Base-by-base conservation (phyloP, 2,113 vertebrate genomes). In the Embiotoca jacksoni region DNA sequence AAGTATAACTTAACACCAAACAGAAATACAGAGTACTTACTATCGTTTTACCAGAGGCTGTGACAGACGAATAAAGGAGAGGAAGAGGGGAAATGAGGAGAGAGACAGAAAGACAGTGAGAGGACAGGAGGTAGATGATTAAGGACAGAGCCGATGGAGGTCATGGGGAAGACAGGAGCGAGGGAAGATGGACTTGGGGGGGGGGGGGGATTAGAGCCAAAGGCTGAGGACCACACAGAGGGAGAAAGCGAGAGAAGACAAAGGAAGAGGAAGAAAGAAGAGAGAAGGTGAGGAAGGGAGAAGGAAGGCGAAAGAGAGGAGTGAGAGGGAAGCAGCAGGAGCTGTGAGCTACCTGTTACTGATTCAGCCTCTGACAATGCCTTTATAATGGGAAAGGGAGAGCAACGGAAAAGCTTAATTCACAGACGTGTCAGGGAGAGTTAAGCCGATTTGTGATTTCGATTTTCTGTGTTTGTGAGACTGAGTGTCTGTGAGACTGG, bases 401-500 rank as follows among this genome's bases (percentile, higher is more conserved):
- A 88, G 90, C 78, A 87, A 85, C 84, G 91, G 90, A 91, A 94
- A 90, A 76, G 89, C 89, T 93, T 92, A 84, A 93, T 93, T 91
- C 91, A 91, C 89, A 90, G 90, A 91, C 64, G 87, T 92, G 93
- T 93, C 91, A 80, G 91, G 83, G 83, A 90, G 91, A 92, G 91
- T 92, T 93, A 92, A 94, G 92, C 91, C 89, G 92, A 94, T 94
- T 93, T 93, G 88, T 89, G 91, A 93, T 93, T 93, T 92, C 90
- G 89, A 92, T 93, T 93, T 92, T 92, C 85, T 89, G 86, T 92
- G 90, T 93, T 90, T 93, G 92, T 78, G 84, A 89, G 83, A 83
- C 85, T 81, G 88, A 88, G 84, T 89, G 89, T 87, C 81, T 85
- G 75, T 85, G 84, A 84, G 83, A 81, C 78, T 76, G 75, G 37